Conservation (phyloP, 2,888 invertebrate species). For the Drosophila monieri region DNA sequence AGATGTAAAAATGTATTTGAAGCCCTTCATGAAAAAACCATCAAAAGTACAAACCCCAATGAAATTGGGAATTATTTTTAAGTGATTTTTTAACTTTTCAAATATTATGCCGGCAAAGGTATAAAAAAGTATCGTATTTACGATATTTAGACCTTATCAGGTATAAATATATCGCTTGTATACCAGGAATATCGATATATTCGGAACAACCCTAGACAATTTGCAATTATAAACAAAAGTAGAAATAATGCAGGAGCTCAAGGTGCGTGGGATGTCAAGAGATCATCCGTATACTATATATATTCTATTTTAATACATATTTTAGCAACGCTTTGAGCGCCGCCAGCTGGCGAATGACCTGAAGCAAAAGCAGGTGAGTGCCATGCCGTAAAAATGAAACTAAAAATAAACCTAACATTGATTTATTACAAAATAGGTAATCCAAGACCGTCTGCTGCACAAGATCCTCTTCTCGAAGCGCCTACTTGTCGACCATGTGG, state of each 20-base stretch:
- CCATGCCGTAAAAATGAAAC: slow-evolving; percentile 12
- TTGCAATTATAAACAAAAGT: slow-evolving; percentile 4
- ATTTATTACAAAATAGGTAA: slow-evolving; percentile 56
- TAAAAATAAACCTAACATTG: slow-evolving; percentile 17
- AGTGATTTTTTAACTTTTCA: too few species aligned
- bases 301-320: background rate
- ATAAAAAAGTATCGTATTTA: too few species aligned
- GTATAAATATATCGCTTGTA: background rate
- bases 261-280: slow-evolving; percentile 12
- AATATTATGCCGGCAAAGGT: too few species aligned
- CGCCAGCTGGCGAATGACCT: slow-evolving; percentile 74
- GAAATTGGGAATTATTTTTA: too few species aligned
- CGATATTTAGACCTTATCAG: too few species aligned
- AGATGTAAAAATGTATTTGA: too few species aligned
- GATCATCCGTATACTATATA: background rate
- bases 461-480: slow-evolving; percentile 82
- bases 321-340: slow-evolving; percentile 45
- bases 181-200: background rate
- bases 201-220: slow-evolving; percentile 1
- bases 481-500: slow-evolving; percentile 83
- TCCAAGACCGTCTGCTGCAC: slow-evolving; percentile 72
- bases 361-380: slow-evolving; percentile 80
- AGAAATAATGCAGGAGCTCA: slow-evolving; percentile 39
- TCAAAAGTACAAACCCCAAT: too few species aligned
- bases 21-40: too few species aligned